Conservation (phyloP, 2,888 invertebrate species). For the Cordilura impudica region DNA sequence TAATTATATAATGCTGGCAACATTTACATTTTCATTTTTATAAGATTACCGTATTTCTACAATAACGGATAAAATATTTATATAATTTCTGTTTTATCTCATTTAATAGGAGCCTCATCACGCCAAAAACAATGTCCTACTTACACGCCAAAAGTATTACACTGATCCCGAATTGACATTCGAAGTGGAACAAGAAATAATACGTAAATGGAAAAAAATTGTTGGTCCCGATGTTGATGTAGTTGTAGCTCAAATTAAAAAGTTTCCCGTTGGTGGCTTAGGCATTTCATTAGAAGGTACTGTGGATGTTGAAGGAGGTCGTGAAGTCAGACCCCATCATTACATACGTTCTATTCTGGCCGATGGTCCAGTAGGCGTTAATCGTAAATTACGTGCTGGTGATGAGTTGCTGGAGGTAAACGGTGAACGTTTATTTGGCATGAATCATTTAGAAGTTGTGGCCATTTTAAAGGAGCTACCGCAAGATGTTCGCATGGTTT, state of each 20-base stretch:
- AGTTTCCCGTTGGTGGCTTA: conserved; percentile 93
- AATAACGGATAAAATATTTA: no score
- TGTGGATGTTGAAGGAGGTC: conserved; percentile 97
- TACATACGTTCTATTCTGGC: conserved; percentile 97
- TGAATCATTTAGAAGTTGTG: conserved; percentile 97
- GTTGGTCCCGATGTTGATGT: conserved; percentile 88
- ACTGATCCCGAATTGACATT: conserved; percentile 80
- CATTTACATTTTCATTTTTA: no score
- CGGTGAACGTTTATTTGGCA: conserved; percentile 88
- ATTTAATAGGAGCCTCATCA: conserved; percentile 67
- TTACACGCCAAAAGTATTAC: conserved; percentile 75
- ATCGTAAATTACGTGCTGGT: conserved; percentile 91
- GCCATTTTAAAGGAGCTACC: conserved; percentile 94
- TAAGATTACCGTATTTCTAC: no score
- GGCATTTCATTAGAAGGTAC: conserved; percentile 99
- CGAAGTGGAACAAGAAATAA: conserved; percentile 88
- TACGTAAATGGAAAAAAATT: conserved; percentile 89
- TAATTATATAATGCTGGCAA: no score
- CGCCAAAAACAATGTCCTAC: conserved; percentile 71
- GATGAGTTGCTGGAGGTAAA: conserved; percentile 98
- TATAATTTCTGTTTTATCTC: background rate
- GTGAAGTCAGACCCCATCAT: conserved; percentile 98
- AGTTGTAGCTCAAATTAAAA: conserved; percentile 88
- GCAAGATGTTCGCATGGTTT: conserved; percentile 93
- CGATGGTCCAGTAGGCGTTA: conserved; percentile 98